Evolutionary conservation across 2,888 invertebrate genomes (phyloP), one percentile per base, ranked within the genome.

Genomic region (Thalpophila matura): DNA sequence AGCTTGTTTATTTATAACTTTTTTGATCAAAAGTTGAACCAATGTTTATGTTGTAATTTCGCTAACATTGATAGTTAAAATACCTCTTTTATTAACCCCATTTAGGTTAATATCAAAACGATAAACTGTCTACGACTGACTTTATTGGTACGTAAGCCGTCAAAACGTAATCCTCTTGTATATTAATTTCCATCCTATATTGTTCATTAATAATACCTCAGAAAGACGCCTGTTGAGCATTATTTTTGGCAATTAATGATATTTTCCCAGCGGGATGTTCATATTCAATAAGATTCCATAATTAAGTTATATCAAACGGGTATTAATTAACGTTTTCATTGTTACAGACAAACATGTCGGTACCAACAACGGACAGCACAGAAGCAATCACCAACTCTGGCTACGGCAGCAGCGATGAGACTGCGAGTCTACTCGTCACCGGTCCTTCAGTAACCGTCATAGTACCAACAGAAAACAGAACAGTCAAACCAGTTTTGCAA

Each of bases 341-440:
- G 90, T 93, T 93, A 6, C 91, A 93, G 93, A 85, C 72, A 76
- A 90, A 86, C 69, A 95, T 95, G 95, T 94, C 95, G 72, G 93
- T 84, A 51, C 94, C 93, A 68, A 89, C 95, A 74, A 95, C 95
- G 69, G 95, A 95, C 70, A 94, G 95, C 69, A 95, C 93, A 46
- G 96, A 96, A 86, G 95, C 95, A 53, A 95, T 93, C 50, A 95
- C 95, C 46, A 96, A 96, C 86, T 96, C 96, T 43, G 96, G 96
- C 67, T 96, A 96, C 84, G 96, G 97, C 75, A 97, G 97, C 90
- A 97, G 97, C 86, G 98, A 98, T 91, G 98, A 98, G 94, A 98
- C 98, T 57, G 97, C 97, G 59, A 97, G 97, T 81, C 96, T 98
- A 65, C 95, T 98, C 76, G 96, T 97, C 70, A 96, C 96, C 71